These are phyloP conservation scores for Plecotus auritus DNA, from an alignment of 2,113 vertebrate genomes.

Conservation along the genomic window DNA sequence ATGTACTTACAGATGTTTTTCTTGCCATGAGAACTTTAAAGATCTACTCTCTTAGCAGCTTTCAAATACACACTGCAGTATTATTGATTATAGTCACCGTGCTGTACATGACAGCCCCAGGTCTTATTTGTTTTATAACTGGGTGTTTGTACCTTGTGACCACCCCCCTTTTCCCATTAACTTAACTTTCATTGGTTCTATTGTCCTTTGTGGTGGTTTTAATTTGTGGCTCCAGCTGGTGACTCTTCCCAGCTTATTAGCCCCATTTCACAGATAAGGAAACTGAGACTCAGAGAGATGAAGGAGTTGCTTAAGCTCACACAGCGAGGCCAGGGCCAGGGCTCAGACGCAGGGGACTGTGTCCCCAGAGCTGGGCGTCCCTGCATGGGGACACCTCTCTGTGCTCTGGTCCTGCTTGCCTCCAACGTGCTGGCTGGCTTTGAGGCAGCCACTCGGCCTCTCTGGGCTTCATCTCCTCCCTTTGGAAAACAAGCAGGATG, in stretches of 20 bases:
- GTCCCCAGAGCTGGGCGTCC: neutral
- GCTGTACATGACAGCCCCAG: too few relatives aligned
- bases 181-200: neutral
- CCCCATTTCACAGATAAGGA: neutral
- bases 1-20: neutral
- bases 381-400: neutral
- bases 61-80: neutral
- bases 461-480: neutral
- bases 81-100: neutral
- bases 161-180: neutral
- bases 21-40: neutral
- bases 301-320: neutral
- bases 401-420: neutral
- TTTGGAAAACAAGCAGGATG: neutral
- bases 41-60: neutral
- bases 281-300: neutral
- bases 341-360: neutral
- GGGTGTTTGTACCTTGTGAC: neutral
- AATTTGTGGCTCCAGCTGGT: neutral
- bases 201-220: neutral
- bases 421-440: fast-evolving
- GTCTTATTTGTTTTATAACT: neutral
- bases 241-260: neutral
- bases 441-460: neutral
- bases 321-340: neutral